Percentiles rank a stretch among this genome's conserved stretches.
Evolutionary conservation across 2,113 vertebrate species (phyloP).

Genomic region (Canis aureus): DNA sequence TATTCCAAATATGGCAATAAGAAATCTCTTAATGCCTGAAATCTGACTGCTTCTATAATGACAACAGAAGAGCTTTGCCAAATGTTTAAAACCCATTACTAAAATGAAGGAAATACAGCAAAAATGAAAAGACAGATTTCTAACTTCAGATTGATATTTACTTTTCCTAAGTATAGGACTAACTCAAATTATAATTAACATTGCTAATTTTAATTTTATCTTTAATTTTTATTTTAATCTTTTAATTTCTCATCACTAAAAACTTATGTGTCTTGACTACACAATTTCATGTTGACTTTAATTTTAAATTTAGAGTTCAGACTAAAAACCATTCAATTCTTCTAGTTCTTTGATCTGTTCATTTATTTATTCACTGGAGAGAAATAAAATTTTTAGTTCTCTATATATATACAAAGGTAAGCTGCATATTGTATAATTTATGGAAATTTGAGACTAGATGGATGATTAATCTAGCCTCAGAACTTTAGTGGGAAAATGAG

Average conservation of each 20-base stretch:
- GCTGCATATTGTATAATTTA: neutral
- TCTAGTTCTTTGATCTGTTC: neutral
- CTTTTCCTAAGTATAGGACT: neutral
- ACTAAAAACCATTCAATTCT: neutral
- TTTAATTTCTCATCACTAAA: neutral
- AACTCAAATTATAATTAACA: neutral
- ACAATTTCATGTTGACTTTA: neutral
- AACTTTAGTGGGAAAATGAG: neutral
- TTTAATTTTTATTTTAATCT: neutral
- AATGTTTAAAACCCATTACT: neutral
- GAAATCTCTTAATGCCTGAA: conserved; percentile 24
- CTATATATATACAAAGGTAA: neutral
- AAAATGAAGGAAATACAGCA: conserved; percentile 22
- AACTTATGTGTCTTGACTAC: neutral
- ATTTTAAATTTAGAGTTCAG: neutral
- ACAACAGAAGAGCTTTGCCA: neutral
- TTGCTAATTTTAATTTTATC: neutral
- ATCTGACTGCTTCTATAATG: neutral
- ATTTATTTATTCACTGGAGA: neutral
- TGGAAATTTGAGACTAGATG: neutral
- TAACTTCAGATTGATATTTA: neutral
- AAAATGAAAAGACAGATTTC: neutral
- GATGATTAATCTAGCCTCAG: neutral
- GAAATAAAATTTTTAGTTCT: conserved; percentile 25
- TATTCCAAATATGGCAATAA: neutral